These are phyloP conservation scores for Molossus alvarezi DNA, from an alignment of 2,797 vertebrate species.

Conservation along the genomic window DNA sequence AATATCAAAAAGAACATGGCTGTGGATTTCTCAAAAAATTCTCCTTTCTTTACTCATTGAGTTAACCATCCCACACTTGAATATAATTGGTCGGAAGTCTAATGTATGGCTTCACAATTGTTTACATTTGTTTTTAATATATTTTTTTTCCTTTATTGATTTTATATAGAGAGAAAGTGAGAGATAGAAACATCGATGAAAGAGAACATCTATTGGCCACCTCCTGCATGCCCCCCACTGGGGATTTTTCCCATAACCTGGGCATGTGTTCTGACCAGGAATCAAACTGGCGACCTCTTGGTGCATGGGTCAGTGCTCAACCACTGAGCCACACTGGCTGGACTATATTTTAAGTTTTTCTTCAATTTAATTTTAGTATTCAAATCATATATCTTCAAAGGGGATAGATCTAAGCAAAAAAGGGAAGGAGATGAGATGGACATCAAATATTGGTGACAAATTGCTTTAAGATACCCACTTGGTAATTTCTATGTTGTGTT, in stretches of 20 bases:
- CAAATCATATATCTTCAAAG: neutral
- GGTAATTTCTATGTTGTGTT: neutral
- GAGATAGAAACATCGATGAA: too few species aligned
- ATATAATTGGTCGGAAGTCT: neutral
- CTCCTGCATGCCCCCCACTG: too few species aligned
- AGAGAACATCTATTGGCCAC: too few species aligned
- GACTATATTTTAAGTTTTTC: neutral
- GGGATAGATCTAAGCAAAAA: neutral
- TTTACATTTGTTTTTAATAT: neutral
- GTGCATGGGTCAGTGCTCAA: too few species aligned
- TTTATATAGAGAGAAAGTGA: too few species aligned
- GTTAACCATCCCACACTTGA: neutral
- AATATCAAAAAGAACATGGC: conserved; percentile 60
- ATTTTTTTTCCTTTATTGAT: too few species aligned
- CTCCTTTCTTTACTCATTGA: neutral
- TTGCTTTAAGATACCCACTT: neutral
- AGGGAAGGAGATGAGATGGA: neutral
- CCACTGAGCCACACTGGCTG: too few species aligned
- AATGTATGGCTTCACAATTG: neutral
- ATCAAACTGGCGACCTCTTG: too few species aligned
- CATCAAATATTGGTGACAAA: neutral
- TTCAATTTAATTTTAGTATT: neutral
- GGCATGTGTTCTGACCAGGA: too few species aligned
- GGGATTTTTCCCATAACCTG: too few species aligned
- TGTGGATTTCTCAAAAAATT: conserved; percentile 18